phyloP scores from a whole-genome alignment of 2,113 vertebrate genomes.

The Hippocampus zosterae region DNA sequence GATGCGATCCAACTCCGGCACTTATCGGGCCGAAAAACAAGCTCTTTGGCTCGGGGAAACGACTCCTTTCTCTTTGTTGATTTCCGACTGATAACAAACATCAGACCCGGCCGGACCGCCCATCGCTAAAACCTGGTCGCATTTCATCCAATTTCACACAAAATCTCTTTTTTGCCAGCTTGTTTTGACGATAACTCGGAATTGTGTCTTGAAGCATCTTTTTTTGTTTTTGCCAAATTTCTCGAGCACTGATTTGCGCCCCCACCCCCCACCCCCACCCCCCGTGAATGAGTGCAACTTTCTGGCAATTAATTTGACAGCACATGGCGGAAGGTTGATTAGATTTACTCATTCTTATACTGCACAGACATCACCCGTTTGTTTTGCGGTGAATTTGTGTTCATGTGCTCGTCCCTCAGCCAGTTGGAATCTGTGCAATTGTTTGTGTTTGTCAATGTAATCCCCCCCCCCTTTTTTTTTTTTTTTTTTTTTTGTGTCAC shows the following conservation, averaged over 20 bases:
- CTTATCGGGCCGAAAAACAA: conserved; percentile 16
- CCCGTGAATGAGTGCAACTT: not conserved
- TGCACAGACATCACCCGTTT: not conserved
- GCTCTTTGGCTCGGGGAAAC: conserved; percentile 32
- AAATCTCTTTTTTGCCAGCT: conserved; percentile 38
- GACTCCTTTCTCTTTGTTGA: conserved; percentile 9
- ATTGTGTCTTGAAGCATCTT: conserved; percentile 18
- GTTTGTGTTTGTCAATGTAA: conserved; percentile 31
- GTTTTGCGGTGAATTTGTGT: conserved; percentile 7
- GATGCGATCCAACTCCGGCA: conserved; percentile 13
- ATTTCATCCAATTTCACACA: conserved; percentile 43
- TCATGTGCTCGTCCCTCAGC: not conserved
- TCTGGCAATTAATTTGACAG: conserved; percentile 8
- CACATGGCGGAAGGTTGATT: not conserved
- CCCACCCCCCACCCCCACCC: too few species aligned
- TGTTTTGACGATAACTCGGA: conserved; percentile 51
- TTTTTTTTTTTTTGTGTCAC: conserved; percentile 7
- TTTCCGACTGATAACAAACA: conserved; percentile 39
- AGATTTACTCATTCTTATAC: not conserved
- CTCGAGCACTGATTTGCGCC: not conserved
- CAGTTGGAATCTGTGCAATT: conserved; percentile 15
- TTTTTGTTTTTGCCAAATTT: not conserved
- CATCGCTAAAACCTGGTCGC: conserved; percentile 35
- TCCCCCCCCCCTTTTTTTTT: conserved; percentile 9
- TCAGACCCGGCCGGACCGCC: conserved; percentile 43